Evolutionary conservation across 1,140 invertebrate genomes (phyloP), one percentile per base, ranked within the genome.

Genomic region (Radopholus similis): DNA sequence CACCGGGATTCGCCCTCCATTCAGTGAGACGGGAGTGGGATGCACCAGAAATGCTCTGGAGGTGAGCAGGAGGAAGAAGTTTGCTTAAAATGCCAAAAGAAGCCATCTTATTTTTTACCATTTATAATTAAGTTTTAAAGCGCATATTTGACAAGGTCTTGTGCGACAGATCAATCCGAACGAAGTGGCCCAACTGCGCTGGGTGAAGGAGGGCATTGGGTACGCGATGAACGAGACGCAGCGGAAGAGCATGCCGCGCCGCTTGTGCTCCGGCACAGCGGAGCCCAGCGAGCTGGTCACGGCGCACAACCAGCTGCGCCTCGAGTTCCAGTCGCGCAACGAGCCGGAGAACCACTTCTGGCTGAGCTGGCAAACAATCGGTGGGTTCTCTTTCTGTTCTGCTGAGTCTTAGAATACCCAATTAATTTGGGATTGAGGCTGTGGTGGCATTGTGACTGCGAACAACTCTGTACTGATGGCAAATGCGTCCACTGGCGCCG

Each of bases 301-400:
- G 2, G 67, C 53, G 26, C 47, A 42, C 28, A 77, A 78, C 34
- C 40, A 44, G 21, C 34, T 78, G 3, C 38, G 66, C 18, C 21
- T 78, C 11, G 54, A 63, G 9, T 80, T 78, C 53, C n/a, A 53
- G 15, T 70, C 66, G 8, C 49, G 35, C 4, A 44, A 59, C 18
- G 58, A 76, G 40, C 57, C 71, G 9, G 76, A 79, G n/a, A 82
- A 80, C 58, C 62, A 80, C 40, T 80, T 80, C 66, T 80, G 78
- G 78, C 38, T 80, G 9, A 71, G 64, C 23, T 80, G 80, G 76
- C 57, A 66, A 18, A 80, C 73, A 28, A 34, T 73, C 13, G 77
- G 68, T 70, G 26, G 15, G 8, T 68, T 1, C 15, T 34, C 21
- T 35, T 4, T 23, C n/a, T 15, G 15, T 21, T 9, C 2, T 40